Evolutionary conservation across 2,888 invertebrate genomes (phyloP), one percentile per base, ranked within the genome.

Genomic region (Tenthredo mesomela): DNA sequence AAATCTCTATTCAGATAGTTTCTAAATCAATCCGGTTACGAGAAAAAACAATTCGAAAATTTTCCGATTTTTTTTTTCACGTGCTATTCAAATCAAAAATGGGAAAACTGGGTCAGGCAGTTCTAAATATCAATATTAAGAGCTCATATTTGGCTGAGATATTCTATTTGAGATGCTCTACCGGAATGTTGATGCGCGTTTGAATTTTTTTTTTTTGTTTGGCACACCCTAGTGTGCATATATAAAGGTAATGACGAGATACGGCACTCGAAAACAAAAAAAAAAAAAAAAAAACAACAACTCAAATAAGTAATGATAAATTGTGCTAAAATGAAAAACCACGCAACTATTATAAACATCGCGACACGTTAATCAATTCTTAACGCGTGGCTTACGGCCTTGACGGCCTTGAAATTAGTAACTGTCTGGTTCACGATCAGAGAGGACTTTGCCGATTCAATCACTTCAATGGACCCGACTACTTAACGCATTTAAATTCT

Each of bases 331-430:
- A 70, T 40, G 21, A 37, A 43, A n/a, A 71, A 71, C n/a, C 21
- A 29, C 21, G 21, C 18, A 40, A 37, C 18, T n/a, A n/a, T 37
- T 37, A n/a, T 10, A 21, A 10, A 73, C 43, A 73, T 1, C 21
- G 43, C 0, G 54, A 77, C 50, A 6, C 50, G 18, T 47, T 54
- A 47, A 33, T 18, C 43, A 43, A 73, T 77, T 54, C 77, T 6
- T 29, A 29, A 54, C 77, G 21, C 50, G 77, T 33, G 77, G 37
- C 47, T n/a, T n/a, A 18, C 37, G 29, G 25, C 77, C 77, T 77
- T 77, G 77, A 18, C 77, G 33, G 21, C 77, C 77, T 77, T 50
- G 77, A 54, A n/a, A 77, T 6, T 29, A 12, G 54, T n/a, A 6
- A 50, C 50, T 33, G 43, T 73, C 73, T 73, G 47, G 25, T 21